phyloP scores from a whole-genome alignment of 1,140 invertebrate genomes.

The Drosophila mayri region DNA sequence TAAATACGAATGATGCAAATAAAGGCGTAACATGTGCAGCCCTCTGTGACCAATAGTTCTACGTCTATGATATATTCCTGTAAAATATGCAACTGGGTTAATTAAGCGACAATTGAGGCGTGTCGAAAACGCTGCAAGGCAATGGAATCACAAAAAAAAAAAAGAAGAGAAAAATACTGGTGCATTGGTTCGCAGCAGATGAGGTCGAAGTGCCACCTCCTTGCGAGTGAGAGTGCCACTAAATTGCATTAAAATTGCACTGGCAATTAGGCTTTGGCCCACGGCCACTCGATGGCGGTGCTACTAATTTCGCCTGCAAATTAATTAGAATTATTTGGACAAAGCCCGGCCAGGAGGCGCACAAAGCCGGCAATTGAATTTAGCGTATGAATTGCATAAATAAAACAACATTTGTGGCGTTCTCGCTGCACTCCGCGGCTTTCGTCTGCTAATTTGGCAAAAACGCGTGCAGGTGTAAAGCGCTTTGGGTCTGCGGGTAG shows the following conservation, averaged over 20 bases:
- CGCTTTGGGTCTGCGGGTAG: slow-evolving; percentile 50
- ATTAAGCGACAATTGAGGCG: slow-evolving; percentile 78
- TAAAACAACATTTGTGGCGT: slow-evolving; percentile 56
- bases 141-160: slow-evolving; percentile 4
- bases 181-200: neutral
- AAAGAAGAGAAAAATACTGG: slow-evolving; percentile 1
- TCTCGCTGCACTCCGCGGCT: slow-evolving; percentile 33
- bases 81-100: slow-evolving; percentile 80
- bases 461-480: slow-evolving; percentile 75
- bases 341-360: slow-evolving; percentile 42
- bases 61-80: slow-evolving; percentile 32
- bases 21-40: slow-evolving; percentile 54
- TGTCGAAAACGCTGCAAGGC: slow-evolving; percentile 38
- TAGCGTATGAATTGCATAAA: slow-evolving; percentile 59
- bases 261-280: slow-evolving; percentile 68
- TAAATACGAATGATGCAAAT: slow-evolving; percentile 74
- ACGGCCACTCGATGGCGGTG: slow-evolving; percentile 45
- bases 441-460: slow-evolving; percentile 64
- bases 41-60: neutral
- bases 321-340: slow-evolving; percentile 75
- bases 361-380: slow-evolving; percentile 72
- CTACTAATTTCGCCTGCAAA: slow-evolving; percentile 64
- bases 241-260: slow-evolving; percentile 72
- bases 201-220: slow-evolving; percentile 14
- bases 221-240: slow-evolving; percentile 42